Evolutionary conservation across 2,113 vertebrate genomes (phyloP).

Genomic region (Eudyptes chrysolophus): DNA sequence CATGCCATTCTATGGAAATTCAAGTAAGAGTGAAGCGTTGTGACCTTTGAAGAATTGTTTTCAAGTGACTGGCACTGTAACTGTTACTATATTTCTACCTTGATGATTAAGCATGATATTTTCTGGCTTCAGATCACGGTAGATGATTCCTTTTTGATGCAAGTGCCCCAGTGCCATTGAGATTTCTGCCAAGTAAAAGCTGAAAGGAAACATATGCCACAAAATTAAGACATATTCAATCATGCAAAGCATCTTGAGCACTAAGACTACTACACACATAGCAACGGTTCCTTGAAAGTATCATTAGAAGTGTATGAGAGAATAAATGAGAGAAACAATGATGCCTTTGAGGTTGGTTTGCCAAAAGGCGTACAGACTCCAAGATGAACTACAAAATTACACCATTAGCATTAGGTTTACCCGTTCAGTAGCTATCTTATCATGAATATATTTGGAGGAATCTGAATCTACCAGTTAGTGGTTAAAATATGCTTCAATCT

Average conservation of each 20-base stretch:
- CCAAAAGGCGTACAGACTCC: neutral
- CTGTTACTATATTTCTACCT: conserved; percentile 72
- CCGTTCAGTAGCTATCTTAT: neutral
- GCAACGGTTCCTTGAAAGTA: conserved; percentile 60
- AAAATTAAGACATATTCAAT: conserved; percentile 57
- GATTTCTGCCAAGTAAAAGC: conserved; percentile 99
- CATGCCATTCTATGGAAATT: neutral
- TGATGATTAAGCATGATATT: conserved; percentile 99
- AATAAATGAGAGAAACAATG: conserved; percentile 27
- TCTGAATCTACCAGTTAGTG: neutral
- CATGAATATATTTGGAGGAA: neutral
- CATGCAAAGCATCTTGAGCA: conserved; percentile 33
- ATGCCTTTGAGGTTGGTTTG: neutral
- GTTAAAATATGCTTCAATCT: neutral
- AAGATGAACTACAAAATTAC: neutral
- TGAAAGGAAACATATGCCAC: conserved; percentile 73
- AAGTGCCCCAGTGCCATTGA: conserved; percentile 99
- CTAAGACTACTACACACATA: neutral
- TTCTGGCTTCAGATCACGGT: conserved; percentile 98
- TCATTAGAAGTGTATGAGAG: conserved; percentile 20
- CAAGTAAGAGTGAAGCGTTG: neutral
- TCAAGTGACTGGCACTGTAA: conserved; percentile 41
- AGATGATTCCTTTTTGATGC: conserved; percentile 99
- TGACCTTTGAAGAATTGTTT: conserved; percentile 37
- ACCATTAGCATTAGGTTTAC: neutral